Conservation (phyloP, 2,113 vertebrate species). For the Marcusenius ussheri region DNA sequence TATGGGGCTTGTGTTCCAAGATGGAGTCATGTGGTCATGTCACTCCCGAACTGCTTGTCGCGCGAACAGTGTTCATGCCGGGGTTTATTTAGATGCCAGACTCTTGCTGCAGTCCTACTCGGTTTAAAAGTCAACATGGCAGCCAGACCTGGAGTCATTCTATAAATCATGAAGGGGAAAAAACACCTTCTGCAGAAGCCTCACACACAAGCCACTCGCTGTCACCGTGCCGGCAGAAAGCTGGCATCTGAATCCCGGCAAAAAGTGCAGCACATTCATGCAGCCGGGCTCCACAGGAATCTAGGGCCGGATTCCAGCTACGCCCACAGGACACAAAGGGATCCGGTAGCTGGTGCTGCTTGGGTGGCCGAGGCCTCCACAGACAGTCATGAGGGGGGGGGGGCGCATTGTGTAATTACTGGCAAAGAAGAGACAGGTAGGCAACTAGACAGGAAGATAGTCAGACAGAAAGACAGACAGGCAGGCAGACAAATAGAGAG, state of each 20-base stretch:
- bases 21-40: neutral
- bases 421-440: neutral
- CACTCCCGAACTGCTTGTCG: neutral
- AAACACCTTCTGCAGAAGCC: neutral
- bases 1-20: neutral
- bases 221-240: neutral
- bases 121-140: neutral
- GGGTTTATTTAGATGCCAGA: neutral
- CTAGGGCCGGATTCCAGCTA: neutral
- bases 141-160: neutral
- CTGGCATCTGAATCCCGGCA: neutral
- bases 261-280: neutral
- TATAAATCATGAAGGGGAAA: neutral
- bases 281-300: neutral
- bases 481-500: neutral
- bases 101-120: neutral
- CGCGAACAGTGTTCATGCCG: neutral
- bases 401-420: neutral
- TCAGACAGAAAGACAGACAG: neutral
- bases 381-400: neutral
- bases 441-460: neutral
- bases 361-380: neutral
- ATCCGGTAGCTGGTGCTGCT: neutral
- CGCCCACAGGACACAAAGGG: neutral
- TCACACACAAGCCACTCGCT: neutral